These are phyloP conservation scores for Coptotermes formosanus DNA, from an alignment of 1,140 invertebrate species.

Conservation along the genomic window DNA sequence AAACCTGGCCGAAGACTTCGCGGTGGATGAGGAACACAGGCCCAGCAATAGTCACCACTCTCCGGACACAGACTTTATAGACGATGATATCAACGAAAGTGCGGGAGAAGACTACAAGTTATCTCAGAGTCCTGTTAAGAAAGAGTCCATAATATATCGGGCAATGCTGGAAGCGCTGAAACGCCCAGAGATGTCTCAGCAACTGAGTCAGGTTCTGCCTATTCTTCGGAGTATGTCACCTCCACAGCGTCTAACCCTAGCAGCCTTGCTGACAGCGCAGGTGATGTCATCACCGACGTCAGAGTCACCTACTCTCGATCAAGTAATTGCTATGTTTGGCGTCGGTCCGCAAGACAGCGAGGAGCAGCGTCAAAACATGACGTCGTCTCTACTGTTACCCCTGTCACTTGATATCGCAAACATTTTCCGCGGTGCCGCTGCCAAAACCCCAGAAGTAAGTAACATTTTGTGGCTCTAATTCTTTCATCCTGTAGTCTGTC, in stretches of 20 bases:
- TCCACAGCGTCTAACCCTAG: constrained; percentile 57
- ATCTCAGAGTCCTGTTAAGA: not conserved
- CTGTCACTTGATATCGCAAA: constrained; percentile 64
- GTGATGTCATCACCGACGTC: not conserved
- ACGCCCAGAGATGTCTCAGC: constrained; percentile 38
- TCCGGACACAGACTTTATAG: too few species aligned
- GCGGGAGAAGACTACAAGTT: not conserved
- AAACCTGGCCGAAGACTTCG: not conserved
- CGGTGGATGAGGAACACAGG: not conserved
- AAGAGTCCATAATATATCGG: constrained; percentile 32
- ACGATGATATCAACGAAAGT: not conserved
- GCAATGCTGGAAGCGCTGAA: constrained; percentile 38
- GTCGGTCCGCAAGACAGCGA: constrained; percentile 33
- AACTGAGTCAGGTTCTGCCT: constrained; percentile 60
- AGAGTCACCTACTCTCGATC: constrained; percentile 36
- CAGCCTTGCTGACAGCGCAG: constrained; percentile 51
- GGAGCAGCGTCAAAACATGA: constrained; percentile 50
- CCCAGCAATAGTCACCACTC: too few species aligned
- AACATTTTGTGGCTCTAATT: too few species aligned
- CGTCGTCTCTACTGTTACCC: constrained; percentile 58
- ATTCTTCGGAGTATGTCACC: constrained; percentile 60
- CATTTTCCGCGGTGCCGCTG: constrained; percentile 52
- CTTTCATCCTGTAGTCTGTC: not conserved
- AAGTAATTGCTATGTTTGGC: constrained; percentile 58
- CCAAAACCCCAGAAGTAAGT: not conserved